These are phyloP conservation scores for Apis laboriosa DNA, from an alignment of 1,140 invertebrate species.

Conservation along the genomic window DNA sequence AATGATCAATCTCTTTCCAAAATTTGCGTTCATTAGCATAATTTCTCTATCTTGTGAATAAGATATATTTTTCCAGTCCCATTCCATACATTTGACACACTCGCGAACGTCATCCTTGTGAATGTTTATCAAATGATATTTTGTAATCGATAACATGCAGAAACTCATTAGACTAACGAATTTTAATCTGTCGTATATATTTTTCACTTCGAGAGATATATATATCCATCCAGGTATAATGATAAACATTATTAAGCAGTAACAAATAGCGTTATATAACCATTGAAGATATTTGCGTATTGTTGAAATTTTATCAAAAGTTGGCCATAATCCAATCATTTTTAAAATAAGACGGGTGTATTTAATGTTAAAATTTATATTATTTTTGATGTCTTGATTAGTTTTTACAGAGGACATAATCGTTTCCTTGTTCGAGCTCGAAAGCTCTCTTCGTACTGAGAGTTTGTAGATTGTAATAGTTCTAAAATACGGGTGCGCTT, in stretches of 20 bases:
- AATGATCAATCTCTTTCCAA: conserved; percentile 29
- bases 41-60: conserved; percentile 20
- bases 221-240: no score
- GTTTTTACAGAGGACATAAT: no score
- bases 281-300: neutral
- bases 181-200: conserved; percentile 62
- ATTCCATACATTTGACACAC: conserved; percentile 64
- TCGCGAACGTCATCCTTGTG: conserved; percentile 58
- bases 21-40: conserved; percentile 50
- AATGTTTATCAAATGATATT: conserved; percentile 65
- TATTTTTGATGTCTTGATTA: neutral
- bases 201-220: conserved; percentile 54
- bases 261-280: neutral
- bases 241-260: neutral
- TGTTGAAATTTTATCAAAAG: neutral
- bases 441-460: neutral
- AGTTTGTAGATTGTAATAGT: neutral
- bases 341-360: conserved; percentile 27
- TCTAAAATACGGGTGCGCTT: neutral
- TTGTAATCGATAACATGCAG: conserved; percentile 66
- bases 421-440: neutral
- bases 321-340: conserved; percentile 36
- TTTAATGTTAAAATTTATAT: conserved; percentile 21
- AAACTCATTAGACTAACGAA: conserved; percentile 70
- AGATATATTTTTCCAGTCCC: conserved; percentile 66